Conservation (phyloP, 2,797 vertebrate species). For the Pseudopleuronectes americanus region DNA sequence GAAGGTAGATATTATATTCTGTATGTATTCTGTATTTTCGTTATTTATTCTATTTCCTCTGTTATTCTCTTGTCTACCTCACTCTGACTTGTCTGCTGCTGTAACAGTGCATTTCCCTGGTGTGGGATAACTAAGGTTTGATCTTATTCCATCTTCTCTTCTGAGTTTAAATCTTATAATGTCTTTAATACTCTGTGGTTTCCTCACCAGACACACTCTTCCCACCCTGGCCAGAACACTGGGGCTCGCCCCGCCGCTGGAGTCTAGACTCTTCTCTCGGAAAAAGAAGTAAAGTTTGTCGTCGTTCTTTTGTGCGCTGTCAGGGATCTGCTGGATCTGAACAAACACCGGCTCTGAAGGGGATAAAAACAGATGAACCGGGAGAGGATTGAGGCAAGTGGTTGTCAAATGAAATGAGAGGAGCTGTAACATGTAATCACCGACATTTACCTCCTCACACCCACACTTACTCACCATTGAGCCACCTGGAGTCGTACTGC, state of each 20-base stretch:
- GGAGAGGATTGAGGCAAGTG: slow-evolving; percentile 58
- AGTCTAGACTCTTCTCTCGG: slow-evolving; percentile 86
- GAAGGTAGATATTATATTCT: no score
- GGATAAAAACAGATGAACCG: slow-evolving; percentile 56
- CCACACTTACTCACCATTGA: slow-evolving; percentile 83
- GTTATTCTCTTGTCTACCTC: no score
- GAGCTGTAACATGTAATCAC: slow-evolving; percentile 67
- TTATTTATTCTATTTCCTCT: no score
- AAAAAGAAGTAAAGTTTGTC: slow-evolving; percentile 91
- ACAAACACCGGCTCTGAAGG: slow-evolving; percentile 87
- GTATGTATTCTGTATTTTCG: no score
- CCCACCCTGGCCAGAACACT: slow-evolving; percentile 85
- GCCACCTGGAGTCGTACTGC: slow-evolving; percentile 88
- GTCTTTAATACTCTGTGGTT: neutral
- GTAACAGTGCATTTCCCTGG: no score
- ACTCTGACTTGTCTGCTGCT: no score
- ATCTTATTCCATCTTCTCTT: neutral
- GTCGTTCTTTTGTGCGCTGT: slow-evolving; percentile 87
- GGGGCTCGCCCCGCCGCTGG: slow-evolving; percentile 80
- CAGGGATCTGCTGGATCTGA: slow-evolving; percentile 86
- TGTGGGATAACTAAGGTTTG: neutral
- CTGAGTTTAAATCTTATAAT: no score
- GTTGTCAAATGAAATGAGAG: slow-evolving; percentile 64
- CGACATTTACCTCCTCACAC: slow-evolving; percentile 56
- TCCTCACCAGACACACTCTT: slow-evolving; percentile 87